These are phyloP conservation scores for Ciconia boyciana DNA, from an alignment of 2,113 vertebrate species.

Conservation along the genomic window DNA sequence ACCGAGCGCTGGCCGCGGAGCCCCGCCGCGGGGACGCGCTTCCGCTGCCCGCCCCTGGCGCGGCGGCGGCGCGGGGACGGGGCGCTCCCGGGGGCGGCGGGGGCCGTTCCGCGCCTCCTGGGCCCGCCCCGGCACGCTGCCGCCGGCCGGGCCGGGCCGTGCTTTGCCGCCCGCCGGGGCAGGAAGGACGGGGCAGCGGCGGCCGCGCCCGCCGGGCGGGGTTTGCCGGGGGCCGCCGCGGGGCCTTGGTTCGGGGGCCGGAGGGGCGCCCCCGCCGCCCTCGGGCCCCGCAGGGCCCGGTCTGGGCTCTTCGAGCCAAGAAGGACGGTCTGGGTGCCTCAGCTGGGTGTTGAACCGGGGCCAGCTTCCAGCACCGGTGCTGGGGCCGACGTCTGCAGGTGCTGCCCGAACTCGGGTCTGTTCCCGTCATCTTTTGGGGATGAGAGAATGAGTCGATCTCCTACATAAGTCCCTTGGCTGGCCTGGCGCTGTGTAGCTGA, in stretches of 20 bases:
- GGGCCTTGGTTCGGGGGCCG: neutral
- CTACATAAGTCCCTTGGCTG: accelerated
- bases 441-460: accelerated
- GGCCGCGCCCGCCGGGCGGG: neutral
- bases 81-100: too few species aligned
- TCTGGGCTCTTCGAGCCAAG: neutral
- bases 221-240: neutral
- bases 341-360: neutral
- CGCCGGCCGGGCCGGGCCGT: too few species aligned
- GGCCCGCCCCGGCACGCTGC: neutral
- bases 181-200: neutral
- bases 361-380: neutral
- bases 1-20: neutral
- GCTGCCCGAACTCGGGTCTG: neutral
- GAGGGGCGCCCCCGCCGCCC: neutral
- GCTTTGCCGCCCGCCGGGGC: neutral
- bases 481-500: neutral
- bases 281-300: neutral
- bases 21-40: neutral
- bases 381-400: neutral
- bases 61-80: too few species aligned
- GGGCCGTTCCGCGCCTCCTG: neutral
- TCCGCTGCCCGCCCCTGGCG: neutral
- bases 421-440: neutral
- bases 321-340: neutral